A percentile compares a stretch with the other conserved stretches of the same genome.
These are phyloP conservation scores for Leptinotarsa texana DNA, from an alignment of 1,140 invertebrate genomes.

Conservation along the genomic window DNA sequence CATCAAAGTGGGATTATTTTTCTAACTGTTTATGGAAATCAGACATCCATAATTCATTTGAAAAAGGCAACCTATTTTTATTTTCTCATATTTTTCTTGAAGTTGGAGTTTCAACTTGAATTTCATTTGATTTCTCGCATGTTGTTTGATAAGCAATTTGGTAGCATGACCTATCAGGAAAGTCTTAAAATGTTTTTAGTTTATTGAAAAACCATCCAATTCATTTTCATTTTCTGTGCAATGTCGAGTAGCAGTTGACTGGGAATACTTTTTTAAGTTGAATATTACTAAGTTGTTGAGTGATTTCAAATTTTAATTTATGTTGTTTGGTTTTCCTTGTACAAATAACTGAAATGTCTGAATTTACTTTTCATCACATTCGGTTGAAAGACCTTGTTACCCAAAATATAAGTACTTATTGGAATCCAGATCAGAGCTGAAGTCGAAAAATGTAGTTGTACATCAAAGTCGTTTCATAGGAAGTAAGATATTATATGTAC, in stretches of 20 bases:
- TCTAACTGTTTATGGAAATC: too few species aligned
- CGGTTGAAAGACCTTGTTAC: not conserved
- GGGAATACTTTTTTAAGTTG: not conserved
- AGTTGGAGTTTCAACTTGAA: too few species aligned
- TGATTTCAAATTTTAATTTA: not conserved
- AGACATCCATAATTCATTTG: too few species aligned
- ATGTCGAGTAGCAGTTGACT: not conserved
- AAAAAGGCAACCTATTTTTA: too few species aligned
- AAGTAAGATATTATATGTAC: slow-evolving; percentile 40
- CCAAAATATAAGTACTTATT: not conserved
- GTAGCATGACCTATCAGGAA: too few species aligned
- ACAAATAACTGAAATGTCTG: not conserved
- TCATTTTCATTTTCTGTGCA: not conserved
- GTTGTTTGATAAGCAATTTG: too few species aligned
- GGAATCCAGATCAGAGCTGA: not conserved
- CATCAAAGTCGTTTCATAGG: slow-evolving; percentile 45
- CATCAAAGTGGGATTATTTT: too few species aligned
- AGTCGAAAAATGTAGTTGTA: slow-evolving; percentile 22
- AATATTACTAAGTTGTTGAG: not conserved
- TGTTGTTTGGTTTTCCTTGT: not conserved
- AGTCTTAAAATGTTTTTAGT: too few species aligned
- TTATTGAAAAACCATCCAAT: too few species aligned
- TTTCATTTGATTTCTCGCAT: too few species aligned
- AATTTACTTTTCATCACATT: not conserved
- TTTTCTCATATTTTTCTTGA: too few species aligned